Evolutionary conservation across 1,140 invertebrate genomes (phyloP).

Genomic region (Cyrtorhinus lividipennis): DNA sequence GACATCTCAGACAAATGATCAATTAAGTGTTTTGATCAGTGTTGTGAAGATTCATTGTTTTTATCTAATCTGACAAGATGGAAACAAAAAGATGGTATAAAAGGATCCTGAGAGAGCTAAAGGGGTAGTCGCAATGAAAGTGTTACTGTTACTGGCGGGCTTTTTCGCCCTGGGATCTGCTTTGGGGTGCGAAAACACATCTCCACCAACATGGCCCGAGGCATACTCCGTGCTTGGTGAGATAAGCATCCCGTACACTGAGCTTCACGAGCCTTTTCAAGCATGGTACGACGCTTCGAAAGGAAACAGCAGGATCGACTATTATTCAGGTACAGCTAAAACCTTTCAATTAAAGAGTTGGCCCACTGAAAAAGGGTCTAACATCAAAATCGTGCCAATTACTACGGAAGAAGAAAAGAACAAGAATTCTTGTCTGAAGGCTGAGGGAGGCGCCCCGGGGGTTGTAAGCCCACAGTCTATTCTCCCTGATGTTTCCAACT

Average conservation of each 20-base stretch:
- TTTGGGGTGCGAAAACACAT: not conserved
- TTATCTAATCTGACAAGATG: too few species aligned
- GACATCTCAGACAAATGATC: too few species aligned
- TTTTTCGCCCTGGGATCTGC: not conserved
- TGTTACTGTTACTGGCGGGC: not conserved
- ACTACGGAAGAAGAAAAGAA: constrained; percentile 60
- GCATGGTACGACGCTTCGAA: constrained; percentile 67
- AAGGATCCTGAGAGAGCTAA: too few species aligned
- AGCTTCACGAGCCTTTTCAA: constrained; percentile 75
- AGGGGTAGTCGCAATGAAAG: not conserved
- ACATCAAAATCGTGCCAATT: constrained; percentile 72
- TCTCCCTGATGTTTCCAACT: constrained; percentile 59
- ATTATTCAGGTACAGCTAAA: constrained; percentile 85
- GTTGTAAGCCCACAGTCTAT: constrained; percentile 56
- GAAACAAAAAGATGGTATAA: too few species aligned
- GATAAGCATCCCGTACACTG: constrained; percentile 80
- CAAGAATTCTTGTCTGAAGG: constrained; percentile 62
- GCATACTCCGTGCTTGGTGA: constrained; percentile 53
- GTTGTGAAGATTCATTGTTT: too few species aligned
- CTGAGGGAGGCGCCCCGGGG: constrained; percentile 54
- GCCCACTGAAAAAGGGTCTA: constrained; percentile 49
- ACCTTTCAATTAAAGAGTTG: constrained; percentile 57
- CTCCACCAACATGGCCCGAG: not conserved
- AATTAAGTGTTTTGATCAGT: too few species aligned
- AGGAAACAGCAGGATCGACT: constrained; percentile 76